Conservation (phyloP, 2,113 vertebrate species). For the Trinectes maculatus region DNA sequence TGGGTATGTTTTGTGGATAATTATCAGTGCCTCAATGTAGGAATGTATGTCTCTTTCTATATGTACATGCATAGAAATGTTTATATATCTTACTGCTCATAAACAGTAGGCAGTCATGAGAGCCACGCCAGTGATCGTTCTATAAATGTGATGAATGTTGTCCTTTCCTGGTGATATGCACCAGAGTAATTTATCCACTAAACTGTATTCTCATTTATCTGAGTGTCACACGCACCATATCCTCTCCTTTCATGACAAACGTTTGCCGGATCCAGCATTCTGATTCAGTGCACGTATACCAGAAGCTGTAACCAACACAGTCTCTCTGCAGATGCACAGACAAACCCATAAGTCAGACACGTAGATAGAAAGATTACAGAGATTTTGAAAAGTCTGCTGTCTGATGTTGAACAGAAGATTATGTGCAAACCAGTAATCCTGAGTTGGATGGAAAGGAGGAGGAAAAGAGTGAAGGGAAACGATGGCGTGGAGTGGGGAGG, state of each 20-base stretch:
- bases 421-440: conserved; percentile 79
- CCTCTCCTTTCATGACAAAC: neutral
- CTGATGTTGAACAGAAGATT: conserved; percentile 81
- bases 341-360: conserved; percentile 43
- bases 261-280: neutral
- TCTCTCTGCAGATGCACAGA: conserved; percentile 47
- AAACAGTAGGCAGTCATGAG: conserved; percentile 10
- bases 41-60: conserved; percentile 30
- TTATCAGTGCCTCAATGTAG: conserved; percentile 67
- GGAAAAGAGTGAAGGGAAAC: conserved; percentile 64
- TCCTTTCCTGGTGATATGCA: conserved; percentile 5
- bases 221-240: neutral
- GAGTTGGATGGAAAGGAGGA: conserved; percentile 75
- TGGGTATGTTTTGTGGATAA: conserved; percentile 38
- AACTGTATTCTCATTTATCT: neutral
- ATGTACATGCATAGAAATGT: conserved; percentile 18
- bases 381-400: conserved; percentile 81
- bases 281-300: conserved; percentile 4
- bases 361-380: conserved; percentile 70
- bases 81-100: conserved; percentile 27
- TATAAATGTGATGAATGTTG: neutral
- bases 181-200: conserved; percentile 4
- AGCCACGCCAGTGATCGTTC: neutral
- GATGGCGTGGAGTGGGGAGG: neutral
- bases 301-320: conserved; percentile 18